phyloP scores from a whole-genome alignment of 2,113 vertebrate genomes.

The Passer domesticus region DNA sequence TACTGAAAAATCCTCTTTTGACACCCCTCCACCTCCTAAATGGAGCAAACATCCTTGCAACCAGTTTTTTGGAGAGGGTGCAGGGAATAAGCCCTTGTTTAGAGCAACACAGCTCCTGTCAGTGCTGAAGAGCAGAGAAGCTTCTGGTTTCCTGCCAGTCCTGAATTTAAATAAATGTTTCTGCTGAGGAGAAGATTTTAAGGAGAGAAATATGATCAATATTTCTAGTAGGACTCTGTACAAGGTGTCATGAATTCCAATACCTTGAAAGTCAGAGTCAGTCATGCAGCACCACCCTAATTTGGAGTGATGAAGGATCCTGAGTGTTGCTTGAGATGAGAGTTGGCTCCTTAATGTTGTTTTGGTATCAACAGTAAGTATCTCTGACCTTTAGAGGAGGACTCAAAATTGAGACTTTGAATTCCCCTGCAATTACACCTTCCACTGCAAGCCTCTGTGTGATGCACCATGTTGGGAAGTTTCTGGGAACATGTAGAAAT shows the following conservation, averaged over 20 bases:
- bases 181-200: not conserved
- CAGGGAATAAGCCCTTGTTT: not conserved
- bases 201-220: not conserved
- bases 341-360: not conserved
- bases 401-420: not conserved
- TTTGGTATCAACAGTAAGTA: not conserved
- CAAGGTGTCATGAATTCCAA: rapidly evolving
- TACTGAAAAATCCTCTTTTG: not conserved
- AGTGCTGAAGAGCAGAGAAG: not conserved
- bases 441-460: not conserved
- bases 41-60: not conserved
- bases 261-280: not conserved
- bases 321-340: not conserved
- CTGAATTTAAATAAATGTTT: not conserved
- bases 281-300: not conserved
- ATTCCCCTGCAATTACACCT: not conserved
- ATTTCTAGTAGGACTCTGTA: not conserved
- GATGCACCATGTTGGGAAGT: not conserved
- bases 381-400: not conserved
- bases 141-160: not conserved
- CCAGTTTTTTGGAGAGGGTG: not conserved
- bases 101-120: not conserved
- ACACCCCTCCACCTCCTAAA: not conserved
- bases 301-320: not conserved
- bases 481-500: not conserved